Conservation (phyloP, 2,113 vertebrate genomes). For the Natator depressus region DNA sequence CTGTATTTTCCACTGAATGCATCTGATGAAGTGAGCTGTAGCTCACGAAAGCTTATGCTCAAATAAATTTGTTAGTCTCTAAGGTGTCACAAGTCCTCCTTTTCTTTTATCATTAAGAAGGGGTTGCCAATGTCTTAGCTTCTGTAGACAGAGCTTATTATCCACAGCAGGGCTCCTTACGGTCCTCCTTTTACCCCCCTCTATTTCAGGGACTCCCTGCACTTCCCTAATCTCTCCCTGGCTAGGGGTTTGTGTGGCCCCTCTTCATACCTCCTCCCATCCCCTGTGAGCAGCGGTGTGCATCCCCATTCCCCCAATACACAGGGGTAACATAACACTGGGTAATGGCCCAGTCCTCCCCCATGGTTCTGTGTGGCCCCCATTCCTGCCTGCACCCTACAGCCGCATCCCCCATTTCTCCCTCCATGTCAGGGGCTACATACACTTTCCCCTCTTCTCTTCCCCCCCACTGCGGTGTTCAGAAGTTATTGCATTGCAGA, state of each 20-base stretch:
- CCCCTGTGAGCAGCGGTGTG: background rate
- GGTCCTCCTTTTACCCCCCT: background rate
- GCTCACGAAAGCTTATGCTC: too few relatives aligned
- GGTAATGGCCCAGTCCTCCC: too few relatives aligned
- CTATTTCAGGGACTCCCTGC: background rate
- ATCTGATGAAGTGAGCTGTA: too few relatives aligned
- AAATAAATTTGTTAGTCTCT: too few relatives aligned
- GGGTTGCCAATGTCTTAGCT: background rate
- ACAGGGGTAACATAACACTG: too few relatives aligned
- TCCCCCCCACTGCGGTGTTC: background rate
- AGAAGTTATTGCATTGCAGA: background rate
- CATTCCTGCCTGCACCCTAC: background rate
- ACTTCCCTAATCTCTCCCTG: background rate
- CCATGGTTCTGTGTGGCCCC: background rate
- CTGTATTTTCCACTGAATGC: too few relatives aligned
- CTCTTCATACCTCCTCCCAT: background rate
- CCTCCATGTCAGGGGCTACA: background rate
- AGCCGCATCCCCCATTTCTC: background rate
- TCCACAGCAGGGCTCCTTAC: background rate
- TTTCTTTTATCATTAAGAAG: background rate
- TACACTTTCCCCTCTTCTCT: background rate
- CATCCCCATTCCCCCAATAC: background rate
- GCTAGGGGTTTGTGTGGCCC: background rate
- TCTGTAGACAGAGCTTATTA: background rate
- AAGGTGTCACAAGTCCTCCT: too few relatives aligned